Evolutionary conservation across 2,888 invertebrate species (phyloP).

Genomic region (Agrotis clavis): DNA sequence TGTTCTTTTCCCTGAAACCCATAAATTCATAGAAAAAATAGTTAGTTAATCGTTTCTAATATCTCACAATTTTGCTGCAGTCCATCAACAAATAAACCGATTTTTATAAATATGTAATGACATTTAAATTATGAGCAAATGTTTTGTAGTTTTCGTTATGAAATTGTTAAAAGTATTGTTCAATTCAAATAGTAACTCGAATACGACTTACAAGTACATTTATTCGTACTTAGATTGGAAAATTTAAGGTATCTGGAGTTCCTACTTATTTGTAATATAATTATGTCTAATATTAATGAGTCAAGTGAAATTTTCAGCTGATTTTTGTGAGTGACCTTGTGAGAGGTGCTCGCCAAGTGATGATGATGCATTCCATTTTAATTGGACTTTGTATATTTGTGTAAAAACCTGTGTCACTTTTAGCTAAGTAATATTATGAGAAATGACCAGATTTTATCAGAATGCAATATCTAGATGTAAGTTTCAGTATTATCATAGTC

Average conservation of each 20-base stretch:
- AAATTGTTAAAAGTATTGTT: constrained; percentile 70
- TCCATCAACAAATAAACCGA: constrained; percentile 15
- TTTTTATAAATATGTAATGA: constrained; percentile 35
- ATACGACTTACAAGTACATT: constrained; percentile 75
- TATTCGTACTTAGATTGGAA: constrained; percentile 68
- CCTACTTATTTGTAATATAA: constrained; percentile 83
- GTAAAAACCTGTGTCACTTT: constrained; percentile 82
- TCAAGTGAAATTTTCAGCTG: constrained; percentile 51
- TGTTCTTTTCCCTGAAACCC: background rate
- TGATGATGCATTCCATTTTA: constrained; percentile 79
- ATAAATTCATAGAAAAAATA: background rate
- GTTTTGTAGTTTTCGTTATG: constrained; percentile 64
- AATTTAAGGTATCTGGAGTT: constrained; percentile 85
- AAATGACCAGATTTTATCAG: constrained; percentile 90
- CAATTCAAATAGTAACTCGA: constrained; percentile 80
- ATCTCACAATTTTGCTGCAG: background rate
- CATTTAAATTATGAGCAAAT: constrained; percentile 56
- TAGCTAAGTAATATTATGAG: constrained; percentile 83
- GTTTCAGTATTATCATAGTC: constrained; percentile 89
- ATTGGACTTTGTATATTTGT: constrained; percentile 83
- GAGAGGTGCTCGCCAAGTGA: constrained; percentile 58
- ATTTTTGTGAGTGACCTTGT: constrained; percentile 35
- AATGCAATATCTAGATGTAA: constrained; percentile 90
- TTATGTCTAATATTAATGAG: constrained; percentile 65
- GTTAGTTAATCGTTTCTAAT: background rate